Evolutionary conservation across 2,113 vertebrate species (phyloP).

Genomic region (Scomber colias): DNA sequence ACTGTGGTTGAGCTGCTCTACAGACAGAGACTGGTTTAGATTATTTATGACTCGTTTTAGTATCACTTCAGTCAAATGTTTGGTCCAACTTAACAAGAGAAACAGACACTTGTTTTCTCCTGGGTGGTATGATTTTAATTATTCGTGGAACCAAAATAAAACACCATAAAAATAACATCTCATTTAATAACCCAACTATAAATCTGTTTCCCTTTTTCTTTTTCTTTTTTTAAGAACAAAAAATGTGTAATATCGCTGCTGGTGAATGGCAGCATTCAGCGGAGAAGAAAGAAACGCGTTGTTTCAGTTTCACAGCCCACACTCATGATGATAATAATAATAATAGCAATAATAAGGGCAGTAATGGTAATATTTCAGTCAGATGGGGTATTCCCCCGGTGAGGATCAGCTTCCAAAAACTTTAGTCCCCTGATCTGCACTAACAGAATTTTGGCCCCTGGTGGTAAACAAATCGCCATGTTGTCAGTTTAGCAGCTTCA

Average conservation of each 20-base stretch:
- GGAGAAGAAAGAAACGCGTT: no score
- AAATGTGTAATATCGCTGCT: no score
- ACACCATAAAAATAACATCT: no score
- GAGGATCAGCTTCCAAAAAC: slow-evolving; percentile 16
- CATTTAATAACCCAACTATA: no score
- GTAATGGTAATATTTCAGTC: background rate
- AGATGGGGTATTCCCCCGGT: background rate
- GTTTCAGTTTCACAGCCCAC: no score
- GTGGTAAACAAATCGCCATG: slow-evolving; percentile 57
- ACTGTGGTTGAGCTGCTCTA: background rate
- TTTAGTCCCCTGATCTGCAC: slow-evolving; percentile 1
- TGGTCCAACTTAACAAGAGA: background rate
- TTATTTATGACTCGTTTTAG: background rate
- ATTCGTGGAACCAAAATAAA: no score
- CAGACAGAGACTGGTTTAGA: background rate
- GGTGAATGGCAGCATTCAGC: no score
- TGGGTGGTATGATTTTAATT: no score
- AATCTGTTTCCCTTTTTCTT: no score
- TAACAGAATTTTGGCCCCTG: slow-evolving; percentile 40
- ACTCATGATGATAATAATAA: background rate
- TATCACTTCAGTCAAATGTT: background rate
- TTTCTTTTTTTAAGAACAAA: no score
- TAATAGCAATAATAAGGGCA: background rate
- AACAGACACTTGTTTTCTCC: no score
- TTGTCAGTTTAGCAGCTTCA: slow-evolving; percentile 62